Conservation (phyloP, 1,140 invertebrate genomes). For the Drosophila leontia region DNA sequence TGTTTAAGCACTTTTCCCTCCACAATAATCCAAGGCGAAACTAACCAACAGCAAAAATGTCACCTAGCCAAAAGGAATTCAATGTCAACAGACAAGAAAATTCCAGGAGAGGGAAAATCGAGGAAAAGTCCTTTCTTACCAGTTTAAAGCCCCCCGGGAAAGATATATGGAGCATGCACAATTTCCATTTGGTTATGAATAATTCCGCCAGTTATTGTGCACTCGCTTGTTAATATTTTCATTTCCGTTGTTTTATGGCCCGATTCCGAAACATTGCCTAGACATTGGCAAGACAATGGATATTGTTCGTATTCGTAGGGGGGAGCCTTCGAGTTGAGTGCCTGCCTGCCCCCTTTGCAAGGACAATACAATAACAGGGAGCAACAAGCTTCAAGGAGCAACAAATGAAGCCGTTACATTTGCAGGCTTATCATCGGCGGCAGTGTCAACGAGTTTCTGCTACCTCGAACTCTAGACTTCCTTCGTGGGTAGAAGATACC, state of each 20-base stretch:
- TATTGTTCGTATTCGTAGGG: no score
- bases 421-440: conserved; percentile 57
- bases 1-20: conserved; percentile 34
- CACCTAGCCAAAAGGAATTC: conserved; percentile 37
- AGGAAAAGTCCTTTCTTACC: conserved; percentile 1
- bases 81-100: conserved; percentile 31
- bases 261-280: conserved; percentile 71
- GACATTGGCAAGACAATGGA: conserved; percentile 33
- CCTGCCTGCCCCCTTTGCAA: conserved; percentile 44
- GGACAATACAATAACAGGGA: conserved; percentile 64
- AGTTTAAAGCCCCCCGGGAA: conserved; percentile 47
- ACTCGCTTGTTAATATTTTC: conserved; percentile 84
- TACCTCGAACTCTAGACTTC: conserved; percentile 1
- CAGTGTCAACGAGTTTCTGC: conserved; percentile 60
- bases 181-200: conserved; percentile 82
- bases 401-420: conserved; percentile 69
- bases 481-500: background rate
- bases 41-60: conserved; percentile 36
- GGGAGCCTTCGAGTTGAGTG: conserved; percentile 75
- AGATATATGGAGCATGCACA: conserved; percentile 72
- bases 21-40: conserved; percentile 28
- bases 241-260: conserved; percentile 83
- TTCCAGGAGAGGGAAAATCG: background rate
- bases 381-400: conserved; percentile 69
- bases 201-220: conserved; percentile 66